A percentile compares a stretch with the other conserved stretches of the same genome.
Conservation (phyloP, 2,888 invertebrate species). For the Acronicta leporina region DNA sequence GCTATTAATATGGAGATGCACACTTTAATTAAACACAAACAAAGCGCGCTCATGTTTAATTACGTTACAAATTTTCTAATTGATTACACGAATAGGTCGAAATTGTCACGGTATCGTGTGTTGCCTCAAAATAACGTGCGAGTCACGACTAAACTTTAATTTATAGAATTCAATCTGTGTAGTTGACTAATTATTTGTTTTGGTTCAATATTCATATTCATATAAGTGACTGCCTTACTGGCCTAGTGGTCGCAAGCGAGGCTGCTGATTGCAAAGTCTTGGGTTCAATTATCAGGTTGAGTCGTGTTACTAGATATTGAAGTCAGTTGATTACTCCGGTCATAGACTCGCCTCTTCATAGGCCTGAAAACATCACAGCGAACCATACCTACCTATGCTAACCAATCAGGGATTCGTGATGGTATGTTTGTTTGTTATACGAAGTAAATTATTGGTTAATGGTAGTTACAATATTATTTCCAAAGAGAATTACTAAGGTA, state of each 20-base stretch:
- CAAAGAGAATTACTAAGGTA: neutral
- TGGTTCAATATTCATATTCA: conserved; percentile 15
- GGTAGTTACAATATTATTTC: neutral
- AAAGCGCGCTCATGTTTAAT: conserved; percentile 18
- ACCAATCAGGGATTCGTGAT: too few relatives aligned
- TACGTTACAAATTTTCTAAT: conserved; percentile 29
- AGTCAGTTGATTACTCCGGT: too few relatives aligned
- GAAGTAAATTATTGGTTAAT: neutral
- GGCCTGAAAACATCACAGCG: too few relatives aligned
- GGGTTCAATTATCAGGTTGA: too few relatives aligned
- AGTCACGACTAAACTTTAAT: conserved; percentile 44
- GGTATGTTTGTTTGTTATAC: too few relatives aligned
- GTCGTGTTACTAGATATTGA: too few relatives aligned
- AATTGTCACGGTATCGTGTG: conserved; percentile 43
- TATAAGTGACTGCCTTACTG: too few relatives aligned
- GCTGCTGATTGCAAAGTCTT: too few relatives aligned
- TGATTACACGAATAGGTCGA: conserved; percentile 35
- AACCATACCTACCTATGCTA: too few relatives aligned
- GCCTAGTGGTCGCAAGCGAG: too few relatives aligned
- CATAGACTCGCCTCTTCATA: too few relatives aligned
- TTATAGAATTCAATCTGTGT: conserved; percentile 33
- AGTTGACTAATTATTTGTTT: conserved; percentile 37
- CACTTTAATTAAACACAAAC: conserved; percentile 11
- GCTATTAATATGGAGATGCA: conserved; percentile 1
- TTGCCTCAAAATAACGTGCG: conserved; percentile 33